Evolutionary conservation across 30 jellyfish, hydroid and myxozoan genomes (phyloP), one percentile per base, ranked within the genome.

Genomic region (Hydractinia symbiolongicarpus): DNA sequence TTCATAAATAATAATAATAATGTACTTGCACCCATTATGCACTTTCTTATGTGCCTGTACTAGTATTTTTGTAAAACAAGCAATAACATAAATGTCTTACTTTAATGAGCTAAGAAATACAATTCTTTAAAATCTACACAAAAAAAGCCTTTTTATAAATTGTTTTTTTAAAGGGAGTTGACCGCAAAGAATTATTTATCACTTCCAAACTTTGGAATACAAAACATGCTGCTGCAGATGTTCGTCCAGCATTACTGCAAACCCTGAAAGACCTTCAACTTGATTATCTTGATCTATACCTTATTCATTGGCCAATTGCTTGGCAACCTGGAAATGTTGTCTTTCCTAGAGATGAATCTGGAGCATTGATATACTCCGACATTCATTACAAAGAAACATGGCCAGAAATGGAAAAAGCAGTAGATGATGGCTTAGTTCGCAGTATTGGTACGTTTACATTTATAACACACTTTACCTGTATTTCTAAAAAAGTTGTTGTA

Each of bases 231-330:
- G 83, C 88, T 16, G 99, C 81, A 55, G 96, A 86, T 85, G 99
- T 93, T 17, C 81, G 81, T 83, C 96, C 96, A 7, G 95, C 99
- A 6, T 82, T 93, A 82, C 80, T 68, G 73, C 61, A 83, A 55
- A 88, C 99, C 5, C 78, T 93, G 15, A 71, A 69, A 9, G 94
- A 84, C 40, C 67, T 93, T 53, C 96, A 90, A 61, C 81, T 93
- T 55, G 99, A 93, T 10, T 93, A 88, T 55, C 68, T 93, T 56
- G 99, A 93, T 85, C 76, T 93, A 11, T 93, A 93, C 67, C 87
- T 93, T 55, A 93, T 93, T 69, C 99, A 93, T 76, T 93, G 99
- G 99, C 99, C 99, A 9, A 81, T 83, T 21, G 95, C 94, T n/a
- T 66, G 86, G 53, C 55, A 82, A 53, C 75, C 86, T 16, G 99